Percentiles rank a stretch among this genome's conserved stretches.
Conservation (phyloP, 2,113 vertebrate genomes). For the Gambusia affinis region DNA sequence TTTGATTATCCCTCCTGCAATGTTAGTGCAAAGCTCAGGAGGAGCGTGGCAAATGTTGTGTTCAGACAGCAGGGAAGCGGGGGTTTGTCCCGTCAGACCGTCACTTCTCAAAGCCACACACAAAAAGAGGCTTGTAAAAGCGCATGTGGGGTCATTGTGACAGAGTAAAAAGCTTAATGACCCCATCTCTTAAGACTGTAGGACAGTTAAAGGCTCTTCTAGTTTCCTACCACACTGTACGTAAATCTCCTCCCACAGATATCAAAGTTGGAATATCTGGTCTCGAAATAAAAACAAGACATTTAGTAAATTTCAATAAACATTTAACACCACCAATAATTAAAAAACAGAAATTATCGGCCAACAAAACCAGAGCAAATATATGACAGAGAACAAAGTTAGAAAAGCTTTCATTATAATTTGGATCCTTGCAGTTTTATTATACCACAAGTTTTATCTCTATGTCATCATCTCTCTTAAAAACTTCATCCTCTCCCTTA, state of each 20-base stretch:
- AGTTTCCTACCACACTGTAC: not conserved
- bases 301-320: not conserved
- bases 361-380: not conserved
- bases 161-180: no score
- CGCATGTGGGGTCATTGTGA: no score
- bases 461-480: slow-evolving; percentile 1
- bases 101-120: no score
- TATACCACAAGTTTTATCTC: not conserved
- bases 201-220: no score
- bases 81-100: no score
- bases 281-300: not conserved
- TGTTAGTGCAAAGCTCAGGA: no score
- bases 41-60: no score
- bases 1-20: not conserved
- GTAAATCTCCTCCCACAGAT: not conserved
- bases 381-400: not conserved
- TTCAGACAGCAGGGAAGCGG: no score
- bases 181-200: no score
- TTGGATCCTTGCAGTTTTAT: slow-evolving; percentile 10
- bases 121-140: no score
- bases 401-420: slow-evolving; percentile 4
- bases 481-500: slow-evolving; percentile 12
- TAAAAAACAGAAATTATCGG: no score
- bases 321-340: slow-evolving; percentile 3
- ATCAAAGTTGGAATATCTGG: not conserved